Evolutionary conservation across 1,140 invertebrate genomes (phyloP).

Genomic region (Drosophila persimilis): DNA sequence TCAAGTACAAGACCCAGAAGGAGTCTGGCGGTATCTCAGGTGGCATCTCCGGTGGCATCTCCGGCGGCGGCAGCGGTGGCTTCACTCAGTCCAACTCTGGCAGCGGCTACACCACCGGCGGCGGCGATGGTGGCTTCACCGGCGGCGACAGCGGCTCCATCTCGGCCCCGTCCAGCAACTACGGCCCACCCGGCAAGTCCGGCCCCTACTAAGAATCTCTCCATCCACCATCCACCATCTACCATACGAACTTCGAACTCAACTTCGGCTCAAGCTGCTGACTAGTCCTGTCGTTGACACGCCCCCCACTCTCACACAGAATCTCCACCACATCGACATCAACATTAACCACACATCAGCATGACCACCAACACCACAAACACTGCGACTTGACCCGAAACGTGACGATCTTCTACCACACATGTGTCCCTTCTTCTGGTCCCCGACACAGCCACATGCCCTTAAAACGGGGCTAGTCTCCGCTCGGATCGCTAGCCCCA

Average conservation of each 20-base stretch:
- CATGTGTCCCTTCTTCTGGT: conserved; percentile 14
- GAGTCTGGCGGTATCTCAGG: conserved; percentile 82
- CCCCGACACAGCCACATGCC: not conserved
- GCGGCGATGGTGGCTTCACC: conserved; percentile 58
- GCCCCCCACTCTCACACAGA: conserved; percentile 43
- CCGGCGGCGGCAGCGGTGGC: conserved; percentile 54
- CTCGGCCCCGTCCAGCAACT: conserved; percentile 85
- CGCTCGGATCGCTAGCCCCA: conserved; percentile 10
- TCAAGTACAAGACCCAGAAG: conserved; percentile 92
- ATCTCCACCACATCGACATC: conserved; percentile 17
- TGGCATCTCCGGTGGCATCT: conserved; percentile 70
- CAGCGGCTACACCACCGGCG: conserved; percentile 77
- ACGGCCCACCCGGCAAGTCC: conserved; percentile 86
- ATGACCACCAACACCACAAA: conserved; percentile 9
- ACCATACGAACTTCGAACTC: conserved; percentile 58
- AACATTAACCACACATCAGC: conserved; percentile 27
- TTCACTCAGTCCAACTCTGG: conserved; percentile 80
- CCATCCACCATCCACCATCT: conserved; percentile 3
- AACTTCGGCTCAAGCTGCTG: conserved; percentile 71
- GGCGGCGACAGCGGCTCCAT: conserved; percentile 83
- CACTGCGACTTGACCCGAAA: conserved; percentile 40
- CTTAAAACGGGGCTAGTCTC: not conserved
- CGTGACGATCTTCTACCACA: conserved; percentile 36
- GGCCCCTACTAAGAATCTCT: conserved; percentile 75
- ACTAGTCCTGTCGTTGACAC: conserved; percentile 81